phyloP scores from a whole-genome alignment of 2,888 invertebrate species.

The Hermaeophaga mercurialis region DNA sequence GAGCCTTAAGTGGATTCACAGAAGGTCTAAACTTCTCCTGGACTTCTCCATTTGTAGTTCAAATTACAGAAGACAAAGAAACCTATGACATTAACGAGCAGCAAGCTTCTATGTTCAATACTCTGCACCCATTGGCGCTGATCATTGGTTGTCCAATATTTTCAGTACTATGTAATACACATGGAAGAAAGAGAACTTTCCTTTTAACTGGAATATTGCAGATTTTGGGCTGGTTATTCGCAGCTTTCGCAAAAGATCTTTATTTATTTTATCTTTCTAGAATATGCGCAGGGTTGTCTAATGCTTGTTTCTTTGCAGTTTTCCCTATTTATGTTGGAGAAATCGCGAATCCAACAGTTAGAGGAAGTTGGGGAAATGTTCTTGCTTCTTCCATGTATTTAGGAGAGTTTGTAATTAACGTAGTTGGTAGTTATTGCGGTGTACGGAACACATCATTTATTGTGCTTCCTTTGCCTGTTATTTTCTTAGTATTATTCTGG shows the following conservation, averaged over 20 bases:
- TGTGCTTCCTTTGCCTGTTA: conserved; percentile 63
- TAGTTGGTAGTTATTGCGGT: conserved; percentile 45
- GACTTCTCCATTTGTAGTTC: conserved; percentile 51
- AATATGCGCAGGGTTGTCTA: conserved; percentile 41
- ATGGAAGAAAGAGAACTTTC: conserved; percentile 47
- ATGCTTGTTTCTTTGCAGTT: conserved; percentile 38
- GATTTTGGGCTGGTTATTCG: conserved; percentile 39
- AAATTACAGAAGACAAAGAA: conserved; percentile 43
- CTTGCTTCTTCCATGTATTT: conserved; percentile 3
- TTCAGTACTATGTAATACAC: conserved; percentile 41
- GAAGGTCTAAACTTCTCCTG: conserved; percentile 43
- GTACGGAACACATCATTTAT: conserved; percentile 61
- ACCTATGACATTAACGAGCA: conserved; percentile 46
- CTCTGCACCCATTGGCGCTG: conserved; percentile 46
- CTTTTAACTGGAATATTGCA: conserved; percentile 44
- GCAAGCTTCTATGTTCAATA: conserved; percentile 49
- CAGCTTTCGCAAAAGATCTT: conserved; percentile 39
- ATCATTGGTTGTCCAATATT: conserved; percentile 41
- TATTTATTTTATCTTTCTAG: conserved; percentile 46
- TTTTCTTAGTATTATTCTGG: conserved; percentile 62
- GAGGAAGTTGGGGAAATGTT: conserved; percentile 25
- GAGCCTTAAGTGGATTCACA: conserved; percentile 35
- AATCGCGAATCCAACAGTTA: conserved; percentile 21
- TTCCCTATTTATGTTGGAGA: conserved; percentile 27
- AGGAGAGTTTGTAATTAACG: conserved; percentile 15